Conservation (phyloP, 2,888 invertebrate genomes). For the Acronicta alni region DNA sequence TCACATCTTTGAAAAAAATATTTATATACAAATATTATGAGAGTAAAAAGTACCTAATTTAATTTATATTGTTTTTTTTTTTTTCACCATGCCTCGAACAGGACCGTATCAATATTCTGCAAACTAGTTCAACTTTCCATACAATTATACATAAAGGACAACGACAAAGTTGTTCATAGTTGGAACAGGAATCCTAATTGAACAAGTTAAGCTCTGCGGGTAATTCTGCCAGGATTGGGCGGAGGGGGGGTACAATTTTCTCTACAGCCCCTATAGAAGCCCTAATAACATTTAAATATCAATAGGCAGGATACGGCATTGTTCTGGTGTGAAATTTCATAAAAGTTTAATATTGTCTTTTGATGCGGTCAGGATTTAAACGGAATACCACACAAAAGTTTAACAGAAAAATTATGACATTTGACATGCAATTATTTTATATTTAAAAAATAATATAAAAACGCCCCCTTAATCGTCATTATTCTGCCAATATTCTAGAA, state of each 20-base stretch:
- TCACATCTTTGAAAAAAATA: too few species aligned
- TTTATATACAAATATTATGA: too few species aligned
- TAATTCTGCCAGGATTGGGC: slow-evolving; percentile 20
- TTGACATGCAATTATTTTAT: too few species aligned
- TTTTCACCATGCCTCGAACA: too few species aligned
- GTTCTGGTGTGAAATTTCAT: slow-evolving; percentile 7
- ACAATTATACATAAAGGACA: slow-evolving; percentile 25
- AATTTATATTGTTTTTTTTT: too few species aligned
- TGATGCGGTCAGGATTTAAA: too few species aligned
- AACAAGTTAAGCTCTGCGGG: slow-evolving; percentile 50
- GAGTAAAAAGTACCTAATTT: too few species aligned
- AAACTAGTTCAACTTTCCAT: slow-evolving; percentile 13
- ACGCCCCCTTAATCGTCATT: too few species aligned
- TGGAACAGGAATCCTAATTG: slow-evolving; percentile 54
- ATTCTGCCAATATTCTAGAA: too few species aligned
- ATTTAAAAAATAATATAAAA: too few species aligned
- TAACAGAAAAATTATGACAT: too few species aligned
- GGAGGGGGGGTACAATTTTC: slow-evolving; percentile 31
- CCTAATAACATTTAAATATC: slow-evolving; percentile 52
- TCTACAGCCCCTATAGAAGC: slow-evolving; percentile 22
- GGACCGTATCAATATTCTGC: background rate
- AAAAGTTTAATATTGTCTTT: slow-evolving; percentile 3
- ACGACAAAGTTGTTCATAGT: slow-evolving; percentile 39
- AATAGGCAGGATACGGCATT: slow-evolving; percentile 13
- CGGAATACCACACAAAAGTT: too few species aligned